phyloP scores from a whole-genome alignment of 1,140 invertebrate species.

The Cydia amplana region DNA sequence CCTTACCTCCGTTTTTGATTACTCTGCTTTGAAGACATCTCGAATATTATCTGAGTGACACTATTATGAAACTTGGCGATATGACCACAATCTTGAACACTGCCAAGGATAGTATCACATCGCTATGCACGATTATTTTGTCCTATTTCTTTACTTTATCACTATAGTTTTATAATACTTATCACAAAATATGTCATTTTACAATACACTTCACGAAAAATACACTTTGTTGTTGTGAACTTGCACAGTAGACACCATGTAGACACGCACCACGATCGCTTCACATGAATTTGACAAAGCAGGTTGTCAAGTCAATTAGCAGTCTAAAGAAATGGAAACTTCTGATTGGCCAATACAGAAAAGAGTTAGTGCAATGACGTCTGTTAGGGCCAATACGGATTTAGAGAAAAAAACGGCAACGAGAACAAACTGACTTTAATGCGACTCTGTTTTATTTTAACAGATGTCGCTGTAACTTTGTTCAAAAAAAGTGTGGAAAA shows the following conservation, averaged over 20 bases:
- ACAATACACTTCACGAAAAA: constrained; percentile 72
- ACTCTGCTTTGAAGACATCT: constrained; percentile 72
- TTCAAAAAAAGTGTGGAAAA: neutral
- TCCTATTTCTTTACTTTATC: constrained; percentile 49
- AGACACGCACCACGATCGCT: constrained; percentile 39
- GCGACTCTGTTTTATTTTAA: neutral
- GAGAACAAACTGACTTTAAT: constrained; percentile 1
- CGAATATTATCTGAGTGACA: constrained; percentile 65
- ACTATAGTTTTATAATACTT: constrained; percentile 59
- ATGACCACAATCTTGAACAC: constrained; percentile 79
- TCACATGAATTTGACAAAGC: constrained; percentile 30
- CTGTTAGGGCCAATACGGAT: neutral
- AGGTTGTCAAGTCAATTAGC: constrained; percentile 2
- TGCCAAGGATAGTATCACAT: constrained; percentile 80
- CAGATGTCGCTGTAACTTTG: constrained; percentile 13
- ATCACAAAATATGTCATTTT: constrained; percentile 74
- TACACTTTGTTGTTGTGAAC: constrained; percentile 72
- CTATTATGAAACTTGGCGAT: constrained; percentile 73
- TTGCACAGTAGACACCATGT: constrained; percentile 71
- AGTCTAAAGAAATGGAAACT: neutral
- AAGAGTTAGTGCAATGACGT: neutral
- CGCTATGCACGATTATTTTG: constrained; percentile 59
- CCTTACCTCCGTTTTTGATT: constrained; percentile 74
- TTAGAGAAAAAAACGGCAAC: neutral
- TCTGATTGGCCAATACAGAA: neutral